Evolutionary conservation across 2,888 invertebrate genomes (phyloP), one percentile per base, ranked within the genome.

Genomic region (Endomychus coccineus): DNA sequence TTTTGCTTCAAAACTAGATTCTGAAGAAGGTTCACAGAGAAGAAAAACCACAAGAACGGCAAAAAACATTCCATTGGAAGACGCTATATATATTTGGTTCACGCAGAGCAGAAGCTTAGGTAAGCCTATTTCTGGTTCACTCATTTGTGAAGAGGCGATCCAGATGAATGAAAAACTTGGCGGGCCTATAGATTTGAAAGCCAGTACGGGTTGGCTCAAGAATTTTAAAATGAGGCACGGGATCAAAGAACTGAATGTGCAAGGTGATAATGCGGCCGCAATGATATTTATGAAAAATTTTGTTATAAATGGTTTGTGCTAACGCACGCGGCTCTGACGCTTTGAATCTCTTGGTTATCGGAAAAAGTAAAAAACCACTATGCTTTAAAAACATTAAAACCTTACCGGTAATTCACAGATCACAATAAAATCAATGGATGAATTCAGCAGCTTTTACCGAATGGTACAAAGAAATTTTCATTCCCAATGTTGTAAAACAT

Each of bases 341-440:
- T 13, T 13, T 28, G 14, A 12, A 6, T 9, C 9, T 31, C 19
- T 19, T 31, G n/a, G 19, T 19, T 11, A 19, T 31, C 4, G 27
- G 25, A 15, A 27, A 34, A 34, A 17, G 17, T 24, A 54, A 54
- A 44, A 25, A 40, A 4, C 50, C 48, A 4, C 33, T 50, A 17
- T 58, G 54, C 39, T 54, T 55, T 40, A 53, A 44, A 43, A 40
- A 45, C 34, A 39, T 48, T 7, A 42, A 41, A 22, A 22, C 36
- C 6, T 32, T 51, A 11, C 48, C 46, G 5, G 44, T 46, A 4
- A 25, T 13, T 43, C 60, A 58, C 44, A 47, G 45, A 40, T 40
- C 45, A 24, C 59, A 60, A 34, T 45, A 37, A 29, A 59, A 40
- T 36, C 51, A 58, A 11, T 61, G 60, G 61, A 63, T 65, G 59